These are phyloP conservation scores for Tachycineta bicolor DNA, from an alignment of 2,113 vertebrate genomes.

Conservation along the genomic window DNA sequence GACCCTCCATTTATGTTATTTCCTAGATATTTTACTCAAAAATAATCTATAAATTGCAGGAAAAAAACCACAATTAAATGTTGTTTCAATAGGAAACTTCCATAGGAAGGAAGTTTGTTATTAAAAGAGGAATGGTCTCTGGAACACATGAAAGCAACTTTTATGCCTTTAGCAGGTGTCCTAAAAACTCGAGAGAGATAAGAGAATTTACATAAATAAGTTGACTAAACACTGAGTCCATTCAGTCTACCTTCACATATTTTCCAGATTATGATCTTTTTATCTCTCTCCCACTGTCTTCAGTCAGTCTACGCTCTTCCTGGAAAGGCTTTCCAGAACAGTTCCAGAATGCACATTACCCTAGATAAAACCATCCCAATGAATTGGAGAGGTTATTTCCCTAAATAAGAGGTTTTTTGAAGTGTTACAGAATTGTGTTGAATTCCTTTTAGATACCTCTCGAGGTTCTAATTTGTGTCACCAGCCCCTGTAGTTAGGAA, in stretches of 20 bases:
- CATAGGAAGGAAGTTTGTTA: not conserved
- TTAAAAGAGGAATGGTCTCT: not conserved
- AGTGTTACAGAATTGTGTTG: not conserved
- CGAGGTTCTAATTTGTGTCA: not conserved
- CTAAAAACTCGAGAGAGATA: not conserved
- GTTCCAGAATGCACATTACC: not conserved
- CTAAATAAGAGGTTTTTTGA: not conserved
- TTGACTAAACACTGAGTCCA: not conserved
- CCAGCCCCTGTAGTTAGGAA: not conserved
- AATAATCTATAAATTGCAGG: not conserved
- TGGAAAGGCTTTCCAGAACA: not conserved
- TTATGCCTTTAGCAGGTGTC: not conserved
- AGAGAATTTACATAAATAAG: not conserved
- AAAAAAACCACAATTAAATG: not conserved
- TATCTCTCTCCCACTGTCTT: not conserved
- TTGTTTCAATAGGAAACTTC: not conserved
- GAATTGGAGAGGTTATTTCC: not conserved
- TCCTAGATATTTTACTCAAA: not conserved
- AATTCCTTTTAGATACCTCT: not conserved
- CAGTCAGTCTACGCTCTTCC: not conserved
- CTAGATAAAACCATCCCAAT: not conserved
- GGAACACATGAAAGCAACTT: not conserved
- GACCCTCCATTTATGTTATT: not conserved
- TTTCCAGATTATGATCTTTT: not conserved
- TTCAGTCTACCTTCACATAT: not conserved